Evolutionary conservation across 2,113 vertebrate species (phyloP), one percentile per base, ranked within the genome.

Genomic region (Recurvirostra avosetta): DNA sequence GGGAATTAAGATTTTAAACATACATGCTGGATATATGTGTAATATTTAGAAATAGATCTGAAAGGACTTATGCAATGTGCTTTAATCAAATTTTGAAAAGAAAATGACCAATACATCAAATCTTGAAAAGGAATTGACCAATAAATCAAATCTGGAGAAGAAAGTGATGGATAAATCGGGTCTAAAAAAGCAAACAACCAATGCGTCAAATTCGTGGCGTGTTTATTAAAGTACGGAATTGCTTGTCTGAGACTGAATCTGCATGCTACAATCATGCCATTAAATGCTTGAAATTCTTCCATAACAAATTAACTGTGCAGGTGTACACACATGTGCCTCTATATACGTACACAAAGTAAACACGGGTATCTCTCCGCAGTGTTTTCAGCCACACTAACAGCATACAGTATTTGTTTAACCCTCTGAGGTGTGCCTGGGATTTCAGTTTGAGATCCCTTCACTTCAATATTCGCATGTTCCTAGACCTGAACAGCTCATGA

Each of bases 41-140:
- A 94, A 92, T 97, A 97, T 97, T 98, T 98, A 97, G 95, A 97
- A 98, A 97, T 76, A 97, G 70, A 97, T 97, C 89, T 95, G 76
- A 96, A 97, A 97, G 94, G 86, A 93, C 92, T 97, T 97, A 90
- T 80, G 91, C 93, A 92, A 97, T 96, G 76, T 97, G 78, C 94
- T 98, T 97, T 98, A 97, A 98, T 97, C 96, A 98, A 97, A 96
- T 97, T 97, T 95, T 88, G 94, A 97, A 97, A 97, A 98, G 92
- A 96, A 98, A 98, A 98, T 98, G 79, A 94, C 96, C 90, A 95
- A 90, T 97, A 93, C 90, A 97, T 98, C 97, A 98, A 96, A 97
- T 96, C 68, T 94, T 86, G 90, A 97, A 95, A 97, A 97, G 96
- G 89, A 98, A 97, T 98, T 97, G 96, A 92, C 91, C 85, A 92